phyloP scores from a whole-genome alignment of 2,113 vertebrate genomes.

The Junco hyemalis region DNA sequence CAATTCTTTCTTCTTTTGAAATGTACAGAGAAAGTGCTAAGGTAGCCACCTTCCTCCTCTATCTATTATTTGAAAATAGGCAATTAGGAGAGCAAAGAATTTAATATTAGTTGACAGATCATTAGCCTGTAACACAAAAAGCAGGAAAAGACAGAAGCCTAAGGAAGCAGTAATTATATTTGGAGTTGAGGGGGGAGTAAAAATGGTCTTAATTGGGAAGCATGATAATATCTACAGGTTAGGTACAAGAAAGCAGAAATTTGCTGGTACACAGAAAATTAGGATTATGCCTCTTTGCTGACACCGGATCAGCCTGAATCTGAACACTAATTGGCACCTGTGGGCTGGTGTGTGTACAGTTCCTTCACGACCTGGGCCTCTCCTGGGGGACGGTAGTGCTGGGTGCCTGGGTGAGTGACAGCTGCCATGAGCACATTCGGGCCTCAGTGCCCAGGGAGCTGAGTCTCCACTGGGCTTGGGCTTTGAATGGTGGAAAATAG shows the following conservation, averaged over 20 bases:
- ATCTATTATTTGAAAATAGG: constrained; percentile 16
- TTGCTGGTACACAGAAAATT: neutral
- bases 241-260: constrained; percentile 7
- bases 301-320: constrained; percentile 12
- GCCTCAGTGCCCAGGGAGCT: neutral
- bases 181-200: neutral
- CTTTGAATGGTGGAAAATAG: neutral
- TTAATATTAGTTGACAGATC: constrained; percentile 43
- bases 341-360: neutral
- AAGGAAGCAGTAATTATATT: constrained; percentile 8
- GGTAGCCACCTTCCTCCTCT: neutral
- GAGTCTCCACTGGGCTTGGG: neutral
- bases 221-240: neutral
- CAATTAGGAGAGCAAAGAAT: constrained; percentile 47
- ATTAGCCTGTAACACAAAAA: constrained; percentile 27
- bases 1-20: neutral
- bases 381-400: neutral
- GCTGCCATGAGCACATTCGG: neutral
- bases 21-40: neutral
- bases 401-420: neutral
- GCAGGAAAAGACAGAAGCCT: neutral
- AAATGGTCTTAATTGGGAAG: neutral
- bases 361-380: neutral
- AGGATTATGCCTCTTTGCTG: neutral
- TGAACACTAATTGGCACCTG: constrained; percentile 10